These are phyloP conservation scores for Oreochromis grahami DNA, from an alignment of 2,797 vertebrate species.

Conservation along the genomic window DNA sequence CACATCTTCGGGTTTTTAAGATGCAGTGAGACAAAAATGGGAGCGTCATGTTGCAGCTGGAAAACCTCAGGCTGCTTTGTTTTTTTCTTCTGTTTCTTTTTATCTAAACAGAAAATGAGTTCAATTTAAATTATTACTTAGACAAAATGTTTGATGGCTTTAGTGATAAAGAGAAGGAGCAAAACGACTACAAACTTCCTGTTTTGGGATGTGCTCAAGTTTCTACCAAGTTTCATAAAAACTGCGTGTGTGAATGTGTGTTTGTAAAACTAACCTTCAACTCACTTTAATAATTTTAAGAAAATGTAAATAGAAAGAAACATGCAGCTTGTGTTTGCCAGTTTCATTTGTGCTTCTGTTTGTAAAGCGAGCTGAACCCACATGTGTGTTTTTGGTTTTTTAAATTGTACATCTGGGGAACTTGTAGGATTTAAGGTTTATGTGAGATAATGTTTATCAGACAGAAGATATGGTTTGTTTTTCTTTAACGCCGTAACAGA, in stretches of 20 bases:
- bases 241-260: background rate
- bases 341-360: background rate
- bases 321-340: background rate
- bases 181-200: background rate
- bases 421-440: background rate
- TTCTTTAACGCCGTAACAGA: background rate
- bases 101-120: background rate
- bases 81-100: background rate
- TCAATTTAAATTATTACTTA: background rate
- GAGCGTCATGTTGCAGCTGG: background rate
- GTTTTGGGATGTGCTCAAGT: background rate
- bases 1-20: background rate
- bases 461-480: rapidly evolving
- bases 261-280: background rate
- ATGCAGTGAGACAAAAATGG: background rate
- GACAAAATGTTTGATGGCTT: background rate
- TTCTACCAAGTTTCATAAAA: background rate
- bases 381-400: background rate
- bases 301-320: background rate
- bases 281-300: background rate
- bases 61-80: background rate
- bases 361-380: background rate
- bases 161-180: background rate
- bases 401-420: background rate
- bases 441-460: background rate